A percentile compares a stretch with the other conserved stretches of the same genome.
These are phyloP conservation scores for Electrona antarctica DNA, from an alignment of 2,113 vertebrate species.

Conservation along the genomic window DNA sequence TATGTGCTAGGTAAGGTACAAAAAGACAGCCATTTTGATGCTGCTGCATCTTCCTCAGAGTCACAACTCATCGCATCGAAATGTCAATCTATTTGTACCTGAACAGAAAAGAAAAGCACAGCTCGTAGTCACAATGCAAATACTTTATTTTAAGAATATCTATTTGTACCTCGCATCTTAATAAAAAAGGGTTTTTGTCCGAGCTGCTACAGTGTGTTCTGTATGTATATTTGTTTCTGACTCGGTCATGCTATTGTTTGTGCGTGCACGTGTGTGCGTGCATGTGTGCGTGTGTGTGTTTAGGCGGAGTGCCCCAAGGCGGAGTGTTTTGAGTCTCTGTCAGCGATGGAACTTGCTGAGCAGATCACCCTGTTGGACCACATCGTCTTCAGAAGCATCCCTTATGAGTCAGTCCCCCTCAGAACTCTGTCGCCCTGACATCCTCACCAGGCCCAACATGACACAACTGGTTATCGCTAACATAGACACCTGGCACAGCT, in stretches of 20 bases:
- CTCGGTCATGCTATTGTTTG: conserved; percentile 11
- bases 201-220: not conserved
- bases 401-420: conserved; percentile 89
- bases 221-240: not conserved
- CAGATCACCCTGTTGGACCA: conserved; percentile 97
- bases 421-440: not conserved
- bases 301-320: conserved; percentile 87
- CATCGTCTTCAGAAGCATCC: conserved; percentile 94
- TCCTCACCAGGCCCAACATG: conserved; percentile 8
- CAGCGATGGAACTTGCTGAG: conserved; percentile 96
- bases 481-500: not conserved
- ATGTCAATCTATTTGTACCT: no score
- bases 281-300: conserved; percentile 4
- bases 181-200: no score
- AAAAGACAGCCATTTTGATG: no score
- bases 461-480: conserved; percentile 1
- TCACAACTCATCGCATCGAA: no score
- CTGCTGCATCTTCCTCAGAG: no score
- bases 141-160: no score
- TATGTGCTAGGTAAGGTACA: no score
- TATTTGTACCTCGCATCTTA: no score
- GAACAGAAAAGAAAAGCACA: no score
- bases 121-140: no score
- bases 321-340: conserved; percentile 92
- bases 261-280: conserved; percentile 10